A percentile compares a stretch with the other conserved stretches of the same genome.
Evolutionary conservation across 37 sponge, comb jelly and placozoan species (phyloP).

Genomic region (Theonella swinhoei): DNA sequence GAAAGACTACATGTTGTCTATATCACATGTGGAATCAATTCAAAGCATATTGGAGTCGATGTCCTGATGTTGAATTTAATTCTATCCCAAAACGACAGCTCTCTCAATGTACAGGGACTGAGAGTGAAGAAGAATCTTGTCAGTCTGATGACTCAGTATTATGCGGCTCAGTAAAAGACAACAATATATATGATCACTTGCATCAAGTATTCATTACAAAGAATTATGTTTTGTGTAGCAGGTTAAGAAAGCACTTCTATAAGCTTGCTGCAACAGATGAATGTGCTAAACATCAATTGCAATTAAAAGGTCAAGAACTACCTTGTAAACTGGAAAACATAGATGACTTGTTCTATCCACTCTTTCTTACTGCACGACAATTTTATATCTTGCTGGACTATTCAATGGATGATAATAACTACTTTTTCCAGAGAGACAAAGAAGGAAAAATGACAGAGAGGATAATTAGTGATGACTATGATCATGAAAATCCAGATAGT

Average conservation of each 20-base stretch:
- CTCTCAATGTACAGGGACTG: too few species aligned
- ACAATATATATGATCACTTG: too few species aligned
- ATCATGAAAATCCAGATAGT: slow-evolving; percentile 37
- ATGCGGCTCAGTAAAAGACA: neutral
- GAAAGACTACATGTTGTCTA: slow-evolving; percentile 86
- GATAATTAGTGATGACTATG: slow-evolving; percentile 59
- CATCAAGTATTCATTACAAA: slow-evolving; percentile 89
- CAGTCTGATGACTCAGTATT: neutral
- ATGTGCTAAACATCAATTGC: slow-evolving; percentile 16
- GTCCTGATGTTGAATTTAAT: neutral
- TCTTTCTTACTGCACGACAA: slow-evolving; percentile 78
- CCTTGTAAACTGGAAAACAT: slow-evolving; percentile 37
- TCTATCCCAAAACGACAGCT: neutral
- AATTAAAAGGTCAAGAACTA: slow-evolving; percentile 14
- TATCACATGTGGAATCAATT: slow-evolving; percentile 78
- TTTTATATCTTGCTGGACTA: slow-evolving; percentile 81
- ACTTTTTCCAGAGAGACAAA: slow-evolving; percentile 61
- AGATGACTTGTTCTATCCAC: slow-evolving; percentile 48
- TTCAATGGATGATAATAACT: slow-evolving; percentile 40
- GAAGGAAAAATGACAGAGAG: slow-evolving; percentile 52
- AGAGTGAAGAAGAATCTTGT: neutral
- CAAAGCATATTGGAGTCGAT: slow-evolving; percentile 47
- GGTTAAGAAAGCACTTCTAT: slow-evolving; percentile 73
- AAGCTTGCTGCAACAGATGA: slow-evolving; percentile 40
- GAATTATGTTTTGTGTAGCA: slow-evolving; percentile 75